Percentiles rank a stretch among this genome's conserved stretches.
Conservation (phyloP, 2,113 vertebrate species). For the Benitochromis conjunctus region DNA sequence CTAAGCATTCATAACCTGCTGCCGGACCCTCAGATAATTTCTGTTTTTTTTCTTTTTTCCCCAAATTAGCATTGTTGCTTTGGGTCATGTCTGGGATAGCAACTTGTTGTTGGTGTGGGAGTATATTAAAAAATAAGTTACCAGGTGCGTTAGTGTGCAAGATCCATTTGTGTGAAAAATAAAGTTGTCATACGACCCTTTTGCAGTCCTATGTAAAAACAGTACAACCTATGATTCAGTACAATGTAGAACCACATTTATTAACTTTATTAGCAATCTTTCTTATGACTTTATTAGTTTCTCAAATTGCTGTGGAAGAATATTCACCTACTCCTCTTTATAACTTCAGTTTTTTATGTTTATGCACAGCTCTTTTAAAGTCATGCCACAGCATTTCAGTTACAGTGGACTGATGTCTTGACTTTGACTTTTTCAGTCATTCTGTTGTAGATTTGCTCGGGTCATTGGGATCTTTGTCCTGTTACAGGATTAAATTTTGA, state of each 20-base stretch:
- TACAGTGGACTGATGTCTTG: neutral
- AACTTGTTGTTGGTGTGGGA: neutral
- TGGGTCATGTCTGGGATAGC: neutral
- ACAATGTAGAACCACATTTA: neutral
- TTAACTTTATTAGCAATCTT: neutral
- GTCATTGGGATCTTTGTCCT: neutral
- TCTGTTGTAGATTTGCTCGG: neutral
- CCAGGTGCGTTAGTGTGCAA: neutral
- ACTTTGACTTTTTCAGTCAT: neutral
- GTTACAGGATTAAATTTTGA: neutral
- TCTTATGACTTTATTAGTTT: neutral
- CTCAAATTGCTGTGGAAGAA: no score
- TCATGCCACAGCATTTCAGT: neutral
- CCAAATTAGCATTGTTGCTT: neutral
- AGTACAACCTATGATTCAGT: neutral
- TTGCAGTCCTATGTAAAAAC: neutral
- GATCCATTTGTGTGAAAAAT: neutral
- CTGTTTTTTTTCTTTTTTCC: accelerated
- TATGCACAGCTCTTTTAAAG: neutral
- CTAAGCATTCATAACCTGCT: neutral
- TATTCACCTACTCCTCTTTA: neutral
- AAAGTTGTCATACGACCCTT: neutral
- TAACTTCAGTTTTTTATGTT: neutral
- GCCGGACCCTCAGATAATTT: neutral
- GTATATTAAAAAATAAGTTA: neutral